Base-by-base conservation (phyloP, 92 coral and sea anemone genomes). In the Siderastrea siderea region DNA sequence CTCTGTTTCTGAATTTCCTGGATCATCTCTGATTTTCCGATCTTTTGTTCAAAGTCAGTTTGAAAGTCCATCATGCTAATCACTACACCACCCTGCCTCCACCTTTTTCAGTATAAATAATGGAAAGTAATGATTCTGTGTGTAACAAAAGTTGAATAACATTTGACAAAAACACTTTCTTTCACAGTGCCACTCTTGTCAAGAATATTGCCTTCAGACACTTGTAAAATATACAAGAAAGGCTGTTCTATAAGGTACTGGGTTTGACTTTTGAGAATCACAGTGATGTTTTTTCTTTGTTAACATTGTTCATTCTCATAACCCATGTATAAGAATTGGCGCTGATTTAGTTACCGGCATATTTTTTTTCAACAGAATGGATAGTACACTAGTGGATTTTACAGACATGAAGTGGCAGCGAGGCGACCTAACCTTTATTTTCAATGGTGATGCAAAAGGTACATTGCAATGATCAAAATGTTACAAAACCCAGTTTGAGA, bases 371-470 rank as follows among this genome's bases (percentile, higher is more conserved):
- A 64, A 47, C 75, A 97, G 99, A 75, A 91, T 97, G 98, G 99
- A 97, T 86, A 97, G 98, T 80, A 97, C 99, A 1, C 91, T 97
- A 43, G 98, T 97, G 46, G 99, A 97, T 74, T 97, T 97, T 80
- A 86, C 95, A 50, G 99, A 97, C 55, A 97, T 97, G 99, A 97
- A 97, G 58, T 97, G 99, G 99, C 99, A 97, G 83, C 86, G 99
- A 83, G 99, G 99, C 52, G 99, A 97, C 71, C 85, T 97, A 5
- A 93, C 95, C 12, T 94, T 97, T 87, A 94, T 92, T 67, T 95
- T 97, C 84, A 96, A 96, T 91, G 99, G 99, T 13, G 99, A 96
- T 59, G 99, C 96, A 5, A 93, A 92, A 93, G 99, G 99, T 96
- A 83, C 11, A 59, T 52, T 47, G 16, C 3, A 0, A 44, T 12